Percentiles rank a stretch among this genome's conserved stretches.
Conservation (phyloP, 2,888 invertebrate species). For the Aphrophora alni region DNA sequence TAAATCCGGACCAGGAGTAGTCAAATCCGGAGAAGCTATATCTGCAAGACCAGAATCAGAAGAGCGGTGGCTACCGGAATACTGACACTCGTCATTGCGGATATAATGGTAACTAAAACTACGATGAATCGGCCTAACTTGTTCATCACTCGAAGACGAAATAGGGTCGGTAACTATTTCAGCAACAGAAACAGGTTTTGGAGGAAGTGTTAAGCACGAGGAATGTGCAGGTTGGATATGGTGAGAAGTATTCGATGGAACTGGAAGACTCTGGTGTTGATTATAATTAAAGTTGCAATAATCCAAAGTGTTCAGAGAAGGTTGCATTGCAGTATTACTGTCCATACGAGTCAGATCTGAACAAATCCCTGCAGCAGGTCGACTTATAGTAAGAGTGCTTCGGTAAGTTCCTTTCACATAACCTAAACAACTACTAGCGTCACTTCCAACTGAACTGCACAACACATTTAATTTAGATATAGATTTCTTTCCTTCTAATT, state of each 20-base stretch:
- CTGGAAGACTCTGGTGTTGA: constrained; percentile 37
- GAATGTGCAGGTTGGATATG: constrained; percentile 58
- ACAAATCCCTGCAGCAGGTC: constrained; percentile 16
- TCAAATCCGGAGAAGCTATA: constrained; percentile 75
- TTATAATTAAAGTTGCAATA: constrained; percentile 2
- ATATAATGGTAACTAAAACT: constrained; percentile 34
- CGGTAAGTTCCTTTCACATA: constrained; percentile 34
- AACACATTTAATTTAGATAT: constrained; percentile 58
- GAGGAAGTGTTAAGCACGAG: constrained; percentile 64
- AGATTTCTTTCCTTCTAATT: constrained; percentile 41
- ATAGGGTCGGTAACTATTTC: constrained; percentile 26
- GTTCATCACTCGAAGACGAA: constrained; percentile 6
- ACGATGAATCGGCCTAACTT: constrained; percentile 10
- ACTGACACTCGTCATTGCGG: constrained; percentile 47
- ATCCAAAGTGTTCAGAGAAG: not conserved
- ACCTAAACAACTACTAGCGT: constrained; percentile 30
- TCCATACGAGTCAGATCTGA: constrained; percentile 35
- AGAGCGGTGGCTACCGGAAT: constrained; percentile 70
- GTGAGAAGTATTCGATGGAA: not conserved
- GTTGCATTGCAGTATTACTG: constrained; percentile 24
- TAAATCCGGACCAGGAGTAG: constrained; percentile 33
- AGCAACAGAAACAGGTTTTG: constrained; percentile 56
- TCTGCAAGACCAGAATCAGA: constrained; percentile 84
- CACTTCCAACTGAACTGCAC: constrained; percentile 54
- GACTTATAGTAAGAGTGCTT: constrained; percentile 34